Evolutionary conservation across 2,888 invertebrate genomes (phyloP), one percentile per base, ranked within the genome.

Genomic region (Busseola fusca): DNA sequence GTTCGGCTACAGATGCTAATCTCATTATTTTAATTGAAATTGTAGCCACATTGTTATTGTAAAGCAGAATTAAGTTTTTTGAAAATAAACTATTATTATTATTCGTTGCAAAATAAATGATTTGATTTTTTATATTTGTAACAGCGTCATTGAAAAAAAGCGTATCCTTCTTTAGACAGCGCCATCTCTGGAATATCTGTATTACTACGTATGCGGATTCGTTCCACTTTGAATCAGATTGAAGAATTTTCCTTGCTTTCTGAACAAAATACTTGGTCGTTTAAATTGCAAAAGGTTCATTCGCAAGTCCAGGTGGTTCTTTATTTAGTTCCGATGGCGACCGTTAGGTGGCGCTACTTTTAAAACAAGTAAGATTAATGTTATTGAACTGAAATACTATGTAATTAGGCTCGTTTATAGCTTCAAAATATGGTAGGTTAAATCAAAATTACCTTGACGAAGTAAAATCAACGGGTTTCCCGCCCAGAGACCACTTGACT

Each of bases 401-500:
- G 27, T 42, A 4, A 21, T 18, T 27, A 12, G 1, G 25, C 10
- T 56, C 4, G 10, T 30, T 56, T 21, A 56, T 30, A 30, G 4
- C 16, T 65, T 42, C 0, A 16, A 59, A 40, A 64, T 21, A 2
- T 5, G n/a, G n/a, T 34, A 34, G 7, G 7, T 34, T 0, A 42
- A 52, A 57, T 10, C 9, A 14, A 67, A 72, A 67, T 63, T 87
- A 96, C 96, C 95, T 94, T 6, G 94, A 89, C 5, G 94, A 89
- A 25, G 93, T 89, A 74, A 94, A 96, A 88, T 97, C 97, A 60
- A 97, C 92, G 45, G 97, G 96, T 70, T 97, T 97, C 72, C 96
- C 97, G 88, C 97, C 97, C 84, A 97, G 96, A 63, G 96, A 97
- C 98, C 98, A 98, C 66, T 97, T 96, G 62, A 98, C 97, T 85